These are phyloP conservation scores for Gobio gobio DNA, from an alignment of 2,113 vertebrate species.

Conservation along the genomic window DNA sequence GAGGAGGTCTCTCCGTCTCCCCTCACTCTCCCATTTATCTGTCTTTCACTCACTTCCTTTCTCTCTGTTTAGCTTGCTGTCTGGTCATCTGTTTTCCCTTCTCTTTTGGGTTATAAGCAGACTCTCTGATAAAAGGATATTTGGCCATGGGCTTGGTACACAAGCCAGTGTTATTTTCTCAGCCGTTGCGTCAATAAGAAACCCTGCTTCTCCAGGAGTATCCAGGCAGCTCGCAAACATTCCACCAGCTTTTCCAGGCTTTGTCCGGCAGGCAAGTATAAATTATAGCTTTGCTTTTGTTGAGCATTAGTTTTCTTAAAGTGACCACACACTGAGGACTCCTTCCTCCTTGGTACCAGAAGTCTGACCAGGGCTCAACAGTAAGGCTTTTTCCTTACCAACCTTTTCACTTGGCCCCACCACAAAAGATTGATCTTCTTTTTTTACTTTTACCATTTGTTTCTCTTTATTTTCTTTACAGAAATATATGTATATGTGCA, in stretches of 20 bases:
- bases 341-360: slow-evolving; percentile 9
- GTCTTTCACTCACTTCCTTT: slow-evolving; percentile 15
- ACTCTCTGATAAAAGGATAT: slow-evolving; percentile 60
- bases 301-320: slow-evolving; percentile 58
- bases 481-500: background rate
- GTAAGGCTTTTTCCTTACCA: background rate
- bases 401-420: background rate
- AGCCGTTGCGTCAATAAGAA: slow-evolving; percentile 63
- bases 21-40: slow-evolving; percentile 3
- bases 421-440: background rate
- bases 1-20: slow-evolving; percentile 41
- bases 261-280: slow-evolving; percentile 63
- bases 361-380: background rate
- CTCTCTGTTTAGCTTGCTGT: slow-evolving; percentile 26
- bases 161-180: slow-evolving; percentile 65
- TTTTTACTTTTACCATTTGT: background rate
- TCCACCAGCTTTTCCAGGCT: slow-evolving; percentile 63
- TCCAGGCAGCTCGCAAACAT: slow-evolving; percentile 68
- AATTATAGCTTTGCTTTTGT: slow-evolving; percentile 66
- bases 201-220: slow-evolving; percentile 55
- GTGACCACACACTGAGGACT: slow-evolving; percentile 47
- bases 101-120: slow-evolving; percentile 49
- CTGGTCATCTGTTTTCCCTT: slow-evolving; percentile 46
- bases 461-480: background rate
- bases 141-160: slow-evolving; percentile 61